These are phyloP conservation scores for Rhagophthalmus giganteus DNA, from an alignment of 2,888 invertebrate species.

Conservation along the genomic window DNA sequence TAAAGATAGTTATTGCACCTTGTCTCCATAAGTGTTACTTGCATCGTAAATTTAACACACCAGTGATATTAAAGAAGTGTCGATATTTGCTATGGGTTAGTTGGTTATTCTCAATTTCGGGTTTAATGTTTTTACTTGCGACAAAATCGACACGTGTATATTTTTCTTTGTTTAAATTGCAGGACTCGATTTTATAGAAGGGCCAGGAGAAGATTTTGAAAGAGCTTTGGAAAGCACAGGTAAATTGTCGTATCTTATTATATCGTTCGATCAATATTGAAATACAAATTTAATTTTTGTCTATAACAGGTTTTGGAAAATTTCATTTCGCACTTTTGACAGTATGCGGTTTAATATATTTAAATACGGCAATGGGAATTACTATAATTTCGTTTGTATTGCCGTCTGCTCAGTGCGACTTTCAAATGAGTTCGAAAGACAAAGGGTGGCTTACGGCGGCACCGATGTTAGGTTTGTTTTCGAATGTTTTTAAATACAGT, in stretches of 20 bases:
- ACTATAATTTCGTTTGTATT: conserved; percentile 81
- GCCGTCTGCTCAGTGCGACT: conserved; percentile 82
- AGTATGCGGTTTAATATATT: conserved; percentile 77
- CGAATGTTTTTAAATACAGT: neutral
- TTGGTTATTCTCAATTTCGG: conserved; percentile 20
- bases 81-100: conserved; percentile 33
- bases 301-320: conserved; percentile 76
- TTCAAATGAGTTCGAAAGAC: conserved; percentile 75
- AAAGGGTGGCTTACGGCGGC: conserved; percentile 78
- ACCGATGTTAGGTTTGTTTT: conserved; percentile 70
- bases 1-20: conserved; percentile 41
- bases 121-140: too few relatives aligned
- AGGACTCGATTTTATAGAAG: conserved; percentile 74
- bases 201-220: conserved; percentile 73
- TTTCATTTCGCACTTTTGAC: conserved; percentile 78
- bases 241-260: too few relatives aligned
- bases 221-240: conserved; percentile 72
- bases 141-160: too few relatives aligned
- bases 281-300: too few relatives aligned
- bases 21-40: conserved; percentile 19
- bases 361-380: conserved; percentile 81
- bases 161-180: conserved; percentile 42
- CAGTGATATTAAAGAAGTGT: too few relatives aligned
- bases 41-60: conserved; percentile 15
- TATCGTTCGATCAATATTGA: too few relatives aligned